Percentiles rank a stretch among this genome's conserved stretches.
Evolutionary conservation across 2,888 invertebrate genomes (phyloP).

Genomic region (Drosophila pseudotakahashii): DNA sequence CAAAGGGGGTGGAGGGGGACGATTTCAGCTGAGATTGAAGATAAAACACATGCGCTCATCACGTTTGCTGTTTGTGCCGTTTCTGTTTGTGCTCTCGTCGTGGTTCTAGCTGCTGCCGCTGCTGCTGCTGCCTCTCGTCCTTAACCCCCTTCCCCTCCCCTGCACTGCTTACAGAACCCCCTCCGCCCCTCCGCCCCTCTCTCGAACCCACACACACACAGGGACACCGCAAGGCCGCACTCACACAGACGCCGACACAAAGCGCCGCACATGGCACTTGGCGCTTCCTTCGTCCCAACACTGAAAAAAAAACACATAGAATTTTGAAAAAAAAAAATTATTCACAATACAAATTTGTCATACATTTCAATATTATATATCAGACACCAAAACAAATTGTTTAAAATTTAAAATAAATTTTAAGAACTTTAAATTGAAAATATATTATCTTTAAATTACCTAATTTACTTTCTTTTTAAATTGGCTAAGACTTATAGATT

Average conservation of each 20-base stretch:
- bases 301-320: not conserved
- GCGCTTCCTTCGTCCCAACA: slow-evolving; percentile 60
- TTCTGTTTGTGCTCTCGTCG: slow-evolving; percentile 51
- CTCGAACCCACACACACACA: slow-evolving; percentile 22
- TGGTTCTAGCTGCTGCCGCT: slow-evolving; percentile 44
- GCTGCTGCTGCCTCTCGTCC: slow-evolving; percentile 25
- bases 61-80: slow-evolving; percentile 69
- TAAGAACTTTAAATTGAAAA: too few relatives aligned
- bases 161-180: not conserved
- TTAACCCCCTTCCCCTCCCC: not conserved
- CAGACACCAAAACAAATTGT: too few relatives aligned
- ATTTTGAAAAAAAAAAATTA: not conserved
- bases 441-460: too few relatives aligned
- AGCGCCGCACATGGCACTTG: slow-evolving; percentile 74
- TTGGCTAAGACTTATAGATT: too few relatives aligned
- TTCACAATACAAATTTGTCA: too few relatives aligned
- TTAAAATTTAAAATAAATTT: too few relatives aligned
- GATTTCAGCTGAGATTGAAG: slow-evolving; percentile 77
- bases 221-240: slow-evolving; percentile 65
- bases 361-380: too few relatives aligned
- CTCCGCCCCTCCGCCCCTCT: not conserved
- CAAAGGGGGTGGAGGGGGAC: slow-evolving; percentile 50
- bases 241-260: slow-evolving; percentile 51
- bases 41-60: slow-evolving; percentile 79
- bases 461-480: too few relatives aligned